These are phyloP conservation scores for Lottia gigantea DNA, from an alignment of 2,888 invertebrate species.

Conservation along the genomic window DNA sequence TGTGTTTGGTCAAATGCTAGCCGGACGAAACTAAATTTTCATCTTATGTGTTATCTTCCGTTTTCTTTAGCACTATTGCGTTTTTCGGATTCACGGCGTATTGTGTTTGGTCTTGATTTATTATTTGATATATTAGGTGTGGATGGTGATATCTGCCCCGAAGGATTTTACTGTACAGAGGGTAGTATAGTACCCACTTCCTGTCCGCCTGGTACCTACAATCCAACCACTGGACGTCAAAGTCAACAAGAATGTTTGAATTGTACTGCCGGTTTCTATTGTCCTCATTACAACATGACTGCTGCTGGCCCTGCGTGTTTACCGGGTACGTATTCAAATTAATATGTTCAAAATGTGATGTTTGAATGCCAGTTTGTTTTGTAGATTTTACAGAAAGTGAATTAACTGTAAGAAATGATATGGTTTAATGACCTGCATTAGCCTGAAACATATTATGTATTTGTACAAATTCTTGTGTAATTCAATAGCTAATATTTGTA, in stretches of 20 bases:
- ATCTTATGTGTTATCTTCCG: no score
- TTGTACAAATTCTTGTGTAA: no score
- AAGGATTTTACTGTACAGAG: constrained; percentile 59
- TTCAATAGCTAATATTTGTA: constrained; percentile 27
- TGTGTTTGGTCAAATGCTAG: no score
- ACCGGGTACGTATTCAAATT: constrained; percentile 47
- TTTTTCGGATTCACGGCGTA: no score
- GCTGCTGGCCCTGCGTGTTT: constrained; percentile 44
- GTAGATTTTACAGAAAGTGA: no score
- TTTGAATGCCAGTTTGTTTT: no score
- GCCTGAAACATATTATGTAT: no score
- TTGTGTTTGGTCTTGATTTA: background rate
- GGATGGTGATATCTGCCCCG: constrained; percentile 57
- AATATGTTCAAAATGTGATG: no score
- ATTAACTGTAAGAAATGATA: no score
- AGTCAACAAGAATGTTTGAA: constrained; percentile 46
- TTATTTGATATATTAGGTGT: constrained; percentile 29
- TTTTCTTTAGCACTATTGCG: no score
- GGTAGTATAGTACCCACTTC: constrained; percentile 49
- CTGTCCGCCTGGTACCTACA: constrained; percentile 56
- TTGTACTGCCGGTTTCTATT: constrained; percentile 58
- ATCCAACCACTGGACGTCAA: constrained; percentile 42
- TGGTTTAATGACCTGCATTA: no score
- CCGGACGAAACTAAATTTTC: no score
- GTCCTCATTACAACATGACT: constrained; percentile 53